Base-by-base conservation (phyloP, 2,888 invertebrate genomes). In the Trachelus troglodyta region DNA sequence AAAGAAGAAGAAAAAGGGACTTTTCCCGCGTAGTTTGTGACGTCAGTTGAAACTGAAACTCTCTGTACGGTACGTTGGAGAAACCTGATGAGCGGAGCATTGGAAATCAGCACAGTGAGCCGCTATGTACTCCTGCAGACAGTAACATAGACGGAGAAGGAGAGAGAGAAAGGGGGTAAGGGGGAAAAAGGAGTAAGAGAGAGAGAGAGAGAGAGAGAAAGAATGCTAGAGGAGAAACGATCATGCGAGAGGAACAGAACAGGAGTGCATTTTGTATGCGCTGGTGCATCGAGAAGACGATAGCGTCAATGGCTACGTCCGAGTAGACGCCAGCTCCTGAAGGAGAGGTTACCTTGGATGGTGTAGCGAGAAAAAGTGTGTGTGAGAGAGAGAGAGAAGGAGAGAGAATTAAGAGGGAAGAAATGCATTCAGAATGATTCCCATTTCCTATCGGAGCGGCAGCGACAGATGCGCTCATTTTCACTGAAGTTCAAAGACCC, bases 401-500 rank as follows among this genome's bases (percentile, higher is more conserved):
- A 71, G 71, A 69, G 37, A 69, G 6, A 56, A 23, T 9, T 9
- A 56, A 56, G 56, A 56, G 56, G 23, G 56, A 9, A 56, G 23
- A 56, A 56, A 23, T 56, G 56, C 56, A 23, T 56, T 56, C 23
- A 56, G 56, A 56, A 34, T 71, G 31, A 80, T 81, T 80, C 79
- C 80, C 81, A 81, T 81, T 81, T 81, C 81, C 80, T 79, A 81
- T 79, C 80, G 81, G 75, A 74, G 77, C 76, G 69, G 56, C 74
- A 77, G 76, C 78, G 80, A 82, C 78, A 83, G 83, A 83, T 83
- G 82, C 82, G 81, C 81, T 83, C 81, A 82, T 83, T 83, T 83
- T 83, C 82, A 82, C 83, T 83, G 81, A 79, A 80, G 82, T 83
- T 82, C 82, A 82, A 83, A 82, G 82, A 82, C 83, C 82, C 81